Percentiles rank a stretch among this genome's conserved stretches.
These are phyloP conservation scores for Germaria angustata DNA, from an alignment of 2,888 invertebrate genomes.

Conservation along the genomic window DNA sequence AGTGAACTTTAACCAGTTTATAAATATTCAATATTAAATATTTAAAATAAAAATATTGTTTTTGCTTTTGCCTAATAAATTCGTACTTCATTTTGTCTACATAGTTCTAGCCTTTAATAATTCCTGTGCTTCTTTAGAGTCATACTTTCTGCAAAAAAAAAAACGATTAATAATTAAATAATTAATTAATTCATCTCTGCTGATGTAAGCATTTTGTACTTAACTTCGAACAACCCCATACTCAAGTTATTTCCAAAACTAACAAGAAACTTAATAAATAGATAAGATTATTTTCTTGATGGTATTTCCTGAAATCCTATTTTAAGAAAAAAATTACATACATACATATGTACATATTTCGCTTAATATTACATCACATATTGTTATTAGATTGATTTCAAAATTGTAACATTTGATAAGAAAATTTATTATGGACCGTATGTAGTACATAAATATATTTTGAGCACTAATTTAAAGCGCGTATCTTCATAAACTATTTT, in stretches of 20 bases:
- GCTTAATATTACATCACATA: neutral
- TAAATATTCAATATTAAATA: too few relatives aligned
- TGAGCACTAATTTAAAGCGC: constrained; percentile 35
- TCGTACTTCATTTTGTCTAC: too few relatives aligned
- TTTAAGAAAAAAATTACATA: neutral
- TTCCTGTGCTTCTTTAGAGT: too few relatives aligned
- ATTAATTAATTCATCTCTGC: too few relatives aligned
- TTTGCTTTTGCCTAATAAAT: too few relatives aligned
- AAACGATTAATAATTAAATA: too few relatives aligned
- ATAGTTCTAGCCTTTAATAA: too few relatives aligned
- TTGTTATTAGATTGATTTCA: neutral
- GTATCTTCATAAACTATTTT: constrained; percentile 4
- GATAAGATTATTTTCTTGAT: neutral
- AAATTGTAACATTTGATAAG: constrained; percentile 44
- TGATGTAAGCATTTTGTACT: too few relatives aligned
- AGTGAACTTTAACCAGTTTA: too few relatives aligned
- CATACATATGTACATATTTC: neutral
- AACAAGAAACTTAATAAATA: neutral
- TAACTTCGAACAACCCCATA: too few relatives aligned
- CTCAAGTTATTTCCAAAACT: neutral
- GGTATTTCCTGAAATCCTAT: neutral
- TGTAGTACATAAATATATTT: neutral
- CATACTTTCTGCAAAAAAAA: too few relatives aligned
- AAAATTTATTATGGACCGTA: constrained; percentile 30
- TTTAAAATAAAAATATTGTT: too few relatives aligned